Evolutionary conservation across 1,140 invertebrate genomes (phyloP), one percentile per base, ranked within the genome.

Genomic region (Galleria mellonella): DNA sequence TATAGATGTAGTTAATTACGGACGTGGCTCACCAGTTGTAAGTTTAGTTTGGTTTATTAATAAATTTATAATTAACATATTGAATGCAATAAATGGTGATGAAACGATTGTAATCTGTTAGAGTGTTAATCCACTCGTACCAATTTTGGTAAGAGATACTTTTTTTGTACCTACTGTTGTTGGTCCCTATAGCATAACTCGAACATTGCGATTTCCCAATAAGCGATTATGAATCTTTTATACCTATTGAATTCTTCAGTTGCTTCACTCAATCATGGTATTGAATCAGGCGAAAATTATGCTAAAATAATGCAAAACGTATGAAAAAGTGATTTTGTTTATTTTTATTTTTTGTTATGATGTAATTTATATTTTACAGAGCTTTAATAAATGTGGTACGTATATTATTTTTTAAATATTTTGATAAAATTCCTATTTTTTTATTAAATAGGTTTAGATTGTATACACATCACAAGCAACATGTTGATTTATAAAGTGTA

Each of bases 71-170:
- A 52, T 66, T 10, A 40, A 39, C 11, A 41, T 78, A n/a, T 28
- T 70, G 4, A 55, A 67, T 10, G 67, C 70, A 4, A 17, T 78
- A 2, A 44, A 44, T 14, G 72, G 72, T 4, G 32, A 42, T 9
- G 51, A 64, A 42, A 55, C 60, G 1, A 30, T 53, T 1, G 61
- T 75, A 1, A 60, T 62, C 32, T 43, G 51, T 11, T 78, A 54
- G 39, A 62, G 56, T 13, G 57, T 61, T 2, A 77, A 77, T 46
- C 55, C 64, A 14, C 41, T n/a, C n/a, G n/a, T n/a, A n/a, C n/a
- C n/a, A n/a, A 69, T 44, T 77, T 65, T 43, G 74, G 73, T 4
- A 71, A 69, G 0, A 58, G 59, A 53, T 77, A 62, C 50, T 77
- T 77, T 41, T n/a, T 51, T 69, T 4, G 66, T 69, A 4, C 69